These are phyloP conservation scores for Erannis defoliaria DNA, from an alignment of 2,888 invertebrate species.

Conservation along the genomic window DNA sequence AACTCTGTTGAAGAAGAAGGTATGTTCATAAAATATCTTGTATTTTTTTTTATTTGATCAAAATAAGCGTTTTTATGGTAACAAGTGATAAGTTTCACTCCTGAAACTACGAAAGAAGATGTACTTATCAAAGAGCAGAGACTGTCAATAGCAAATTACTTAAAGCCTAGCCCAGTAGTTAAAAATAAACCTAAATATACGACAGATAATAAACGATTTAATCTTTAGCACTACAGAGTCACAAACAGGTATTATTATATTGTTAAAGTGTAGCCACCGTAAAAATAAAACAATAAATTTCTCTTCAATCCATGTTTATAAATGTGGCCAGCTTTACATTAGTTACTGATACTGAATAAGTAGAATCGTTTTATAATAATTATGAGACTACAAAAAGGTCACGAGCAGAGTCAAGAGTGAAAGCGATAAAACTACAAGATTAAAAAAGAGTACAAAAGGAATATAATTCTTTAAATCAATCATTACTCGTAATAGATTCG, in stretches of 20 bases:
- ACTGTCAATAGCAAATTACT: background rate
- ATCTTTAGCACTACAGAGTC: background rate
- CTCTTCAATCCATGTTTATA: background rate
- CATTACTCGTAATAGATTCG: too few relatives aligned
- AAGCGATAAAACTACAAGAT: background rate
- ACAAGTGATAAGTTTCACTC: background rate
- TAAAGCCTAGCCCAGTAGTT: background rate
- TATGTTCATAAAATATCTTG: constrained; percentile 52
- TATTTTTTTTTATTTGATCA: too few relatives aligned
- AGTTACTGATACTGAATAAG: background rate
- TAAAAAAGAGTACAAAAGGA: background rate
- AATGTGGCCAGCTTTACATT: background rate
- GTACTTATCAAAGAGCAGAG: background rate
- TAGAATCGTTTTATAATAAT: background rate
- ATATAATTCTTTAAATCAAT: background rate
- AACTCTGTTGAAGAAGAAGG: constrained; percentile 82
- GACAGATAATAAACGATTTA: too few relatives aligned
- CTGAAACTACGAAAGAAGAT: background rate
- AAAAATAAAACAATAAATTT: constrained; percentile 12
- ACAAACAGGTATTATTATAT: background rate
- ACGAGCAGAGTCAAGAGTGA: background rate
- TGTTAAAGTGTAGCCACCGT: background rate
- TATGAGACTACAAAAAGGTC: background rate
- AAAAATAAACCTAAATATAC: background rate
- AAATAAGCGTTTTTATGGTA: background rate